Percentiles rank a stretch among this genome's conserved stretches.
Evolutionary conservation across 2,888 invertebrate species (phyloP).

Genomic region (Byasa hedistus): DNA sequence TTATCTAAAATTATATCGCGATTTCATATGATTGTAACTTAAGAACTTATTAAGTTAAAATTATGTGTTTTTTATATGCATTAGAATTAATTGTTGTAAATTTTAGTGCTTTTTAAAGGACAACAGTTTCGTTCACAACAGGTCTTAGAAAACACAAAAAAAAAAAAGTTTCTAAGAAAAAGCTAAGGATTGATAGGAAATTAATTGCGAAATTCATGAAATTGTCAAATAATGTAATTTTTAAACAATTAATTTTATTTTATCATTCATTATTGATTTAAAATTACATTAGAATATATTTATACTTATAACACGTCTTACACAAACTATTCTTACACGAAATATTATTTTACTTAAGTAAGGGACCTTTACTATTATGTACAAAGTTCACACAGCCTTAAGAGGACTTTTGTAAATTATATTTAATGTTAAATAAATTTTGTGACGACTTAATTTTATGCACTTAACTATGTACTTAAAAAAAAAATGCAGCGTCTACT

Average conservation of each 20-base stretch:
- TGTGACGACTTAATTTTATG: constrained; percentile 55
- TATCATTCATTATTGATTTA: neutral
- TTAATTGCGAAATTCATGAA: too few relatives aligned
- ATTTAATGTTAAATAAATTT: constrained; percentile 44
- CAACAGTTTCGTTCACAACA: too few relatives aligned
- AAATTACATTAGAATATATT: constrained; percentile 5
- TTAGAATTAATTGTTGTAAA: too few relatives aligned
- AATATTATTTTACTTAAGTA: constrained; percentile 32
- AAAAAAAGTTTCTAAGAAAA: too few relatives aligned
- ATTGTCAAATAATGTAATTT: too few relatives aligned
- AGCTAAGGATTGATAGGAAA: too few relatives aligned
- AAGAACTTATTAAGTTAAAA: too few relatives aligned
- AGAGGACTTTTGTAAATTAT: constrained; percentile 59
- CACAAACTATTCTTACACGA: neutral
- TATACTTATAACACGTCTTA: neutral
- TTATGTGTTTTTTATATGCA: too few relatives aligned
- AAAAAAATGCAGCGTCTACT: constrained; percentile 5
- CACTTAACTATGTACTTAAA: constrained; percentile 43
- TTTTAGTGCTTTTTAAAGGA: too few relatives aligned
- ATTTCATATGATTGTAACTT: too few relatives aligned
- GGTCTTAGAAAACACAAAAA: too few relatives aligned
- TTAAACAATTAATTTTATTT: neutral
- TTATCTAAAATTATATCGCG: too few relatives aligned
- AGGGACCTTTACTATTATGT: constrained; percentile 67
- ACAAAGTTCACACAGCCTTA: constrained; percentile 64